These are phyloP conservation scores for Meta bourneti DNA, from an alignment of 2,888 invertebrate genomes.

Conservation along the genomic window DNA sequence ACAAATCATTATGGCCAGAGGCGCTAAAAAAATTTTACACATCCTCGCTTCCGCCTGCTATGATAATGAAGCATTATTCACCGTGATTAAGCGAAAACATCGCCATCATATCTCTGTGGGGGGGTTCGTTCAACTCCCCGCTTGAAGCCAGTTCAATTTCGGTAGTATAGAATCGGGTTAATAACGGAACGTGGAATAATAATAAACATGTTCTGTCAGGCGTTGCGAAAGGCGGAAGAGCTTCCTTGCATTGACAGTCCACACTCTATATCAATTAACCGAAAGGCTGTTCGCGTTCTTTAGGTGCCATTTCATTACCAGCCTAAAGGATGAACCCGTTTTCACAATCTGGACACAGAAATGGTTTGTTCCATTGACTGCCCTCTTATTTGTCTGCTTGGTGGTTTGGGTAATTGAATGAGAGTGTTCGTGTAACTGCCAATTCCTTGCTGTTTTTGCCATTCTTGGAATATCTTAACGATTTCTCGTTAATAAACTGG, in stretches of 20 bases:
- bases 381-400: not conserved
- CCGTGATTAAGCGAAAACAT: not conserved
- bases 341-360: constrained; percentile 12
- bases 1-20: not conserved
- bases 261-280: constrained; percentile 45
- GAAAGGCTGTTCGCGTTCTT: constrained; percentile 18
- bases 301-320: constrained; percentile 40
- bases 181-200: constrained; percentile 30
- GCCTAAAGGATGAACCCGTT: not conserved
- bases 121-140: constrained; percentile 45
- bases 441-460: no score
- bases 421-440: not conserved
- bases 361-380: constrained; percentile 43
- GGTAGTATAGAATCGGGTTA: not conserved
- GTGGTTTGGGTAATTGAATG: not conserved
- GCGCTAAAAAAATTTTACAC: not conserved
- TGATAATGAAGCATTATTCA: constrained; percentile 22
- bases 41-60: not conserved
- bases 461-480: no score
- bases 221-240: constrained; percentile 25
- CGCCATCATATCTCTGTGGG: constrained; percentile 15
- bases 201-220: constrained; percentile 30
- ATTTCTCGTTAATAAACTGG: no score
- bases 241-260: constrained; percentile 7
- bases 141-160: not conserved